Evolutionary conservation across 37 sponge, comb jelly and placozoan genomes (phyloP), one percentile per base, ranked within the genome.

Genomic region (Hormiphora californensis): DNA sequence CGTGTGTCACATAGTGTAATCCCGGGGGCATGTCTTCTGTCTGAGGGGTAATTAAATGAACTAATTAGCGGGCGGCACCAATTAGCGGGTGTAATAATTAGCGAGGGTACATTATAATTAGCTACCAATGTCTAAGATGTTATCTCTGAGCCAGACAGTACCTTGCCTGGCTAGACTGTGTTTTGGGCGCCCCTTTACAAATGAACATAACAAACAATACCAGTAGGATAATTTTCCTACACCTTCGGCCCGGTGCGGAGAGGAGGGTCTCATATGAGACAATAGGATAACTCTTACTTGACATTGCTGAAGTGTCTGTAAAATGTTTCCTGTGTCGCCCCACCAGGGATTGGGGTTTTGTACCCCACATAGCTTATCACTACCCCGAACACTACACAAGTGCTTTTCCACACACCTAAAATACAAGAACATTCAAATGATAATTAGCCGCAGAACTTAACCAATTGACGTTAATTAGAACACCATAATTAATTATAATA

Each of bases 21-120:
- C 81, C 81, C 1, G 81, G 81, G 7, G 81, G 81, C 81, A 33
- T 73, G 44, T 73, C 81, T 1, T 33, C 44, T 0, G 81, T 57
- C 61, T 57, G 61, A 12, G 61, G 61, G 23, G 7, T 57, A 5
- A n/a, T n/a, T n/a, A n/a, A n/a, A n/a, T n/a, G n/a, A n/a, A n/a
- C n/a, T n/a, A n/a, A n/a, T n/a, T n/a, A n/a, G n/a, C n/a, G n/a
- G n/a, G n/a, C n/a, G n/a, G n/a, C n/a, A n/a, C n/a, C n/a, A n/a
- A n/a, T n/a, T n/a, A n/a, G n/a, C n/a, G n/a, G n/a, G n/a, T n/a
- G n/a, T n/a, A n/a, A n/a, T n/a, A n/a, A n/a, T n/a, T n/a, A n/a
- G n/a, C n/a, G n/a, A n/a, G n/a, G n/a, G n/a, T n/a, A n/a, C n/a
- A n/a, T n/a, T n/a, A n/a, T n/a, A n/a, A n/a, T n/a, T n/a, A n/a